phyloP scores from a whole-genome alignment of 2,797 vertebrate genomes.

The Kryptopterus vitreolus region DNA sequence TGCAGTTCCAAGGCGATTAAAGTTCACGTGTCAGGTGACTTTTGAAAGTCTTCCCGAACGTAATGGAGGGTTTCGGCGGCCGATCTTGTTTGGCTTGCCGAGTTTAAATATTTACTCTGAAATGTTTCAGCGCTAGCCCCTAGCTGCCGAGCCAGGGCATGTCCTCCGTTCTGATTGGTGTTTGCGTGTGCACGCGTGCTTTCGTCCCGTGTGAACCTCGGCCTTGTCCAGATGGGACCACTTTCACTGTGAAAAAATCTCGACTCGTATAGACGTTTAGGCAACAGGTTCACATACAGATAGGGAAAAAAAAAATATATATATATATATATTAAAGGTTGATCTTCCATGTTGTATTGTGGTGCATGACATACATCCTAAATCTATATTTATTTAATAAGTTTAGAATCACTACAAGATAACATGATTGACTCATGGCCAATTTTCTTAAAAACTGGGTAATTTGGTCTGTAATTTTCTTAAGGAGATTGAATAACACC shows the following conservation, averaged over 20 bases:
- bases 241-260: neutral
- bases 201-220: too few species aligned
- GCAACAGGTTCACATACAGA: neutral
- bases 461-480: neutral
- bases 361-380: too few species aligned
- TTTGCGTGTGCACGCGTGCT: neutral
- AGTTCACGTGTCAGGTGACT: neutral
- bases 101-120: conserved; percentile 19
- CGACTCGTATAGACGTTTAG: neutral
- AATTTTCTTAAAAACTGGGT: neutral
- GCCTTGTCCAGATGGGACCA: neutral
- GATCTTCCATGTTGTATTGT: neutral
- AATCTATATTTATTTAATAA: too few species aligned
- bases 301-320: too few species aligned
- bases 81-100: neutral
- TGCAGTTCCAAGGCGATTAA: neutral
- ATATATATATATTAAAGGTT: too few species aligned
- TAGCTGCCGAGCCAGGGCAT: neutral
- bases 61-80: neutral
- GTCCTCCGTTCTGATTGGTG: neutral
- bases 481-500: neutral
- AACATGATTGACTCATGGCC: neutral
- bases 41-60: too few species aligned
- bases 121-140: neutral
- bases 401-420: too few species aligned